Percentiles rank a stretch among this genome's conserved stretches.
Evolutionary conservation across 2,113 vertebrate genomes (phyloP).

Genomic region (Hiodon alosoides): DNA sequence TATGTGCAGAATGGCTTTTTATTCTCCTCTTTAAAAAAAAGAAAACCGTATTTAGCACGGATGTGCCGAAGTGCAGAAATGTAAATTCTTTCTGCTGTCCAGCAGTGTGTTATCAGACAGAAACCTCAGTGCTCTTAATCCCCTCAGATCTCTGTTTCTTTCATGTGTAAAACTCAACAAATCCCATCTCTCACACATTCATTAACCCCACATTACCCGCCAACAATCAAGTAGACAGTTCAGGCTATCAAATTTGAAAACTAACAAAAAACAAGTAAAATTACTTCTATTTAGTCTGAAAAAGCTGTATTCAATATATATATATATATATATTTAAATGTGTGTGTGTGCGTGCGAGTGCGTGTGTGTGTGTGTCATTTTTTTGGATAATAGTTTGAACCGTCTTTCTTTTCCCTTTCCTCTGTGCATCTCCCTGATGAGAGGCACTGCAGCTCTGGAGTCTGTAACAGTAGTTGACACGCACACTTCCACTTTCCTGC

Average conservation of each 20-base stretch:
- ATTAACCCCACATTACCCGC: constrained; percentile 19
- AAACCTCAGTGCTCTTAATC: constrained; percentile 22
- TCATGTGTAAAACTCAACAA: constrained; percentile 23
- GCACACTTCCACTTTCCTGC: too few relatives aligned
- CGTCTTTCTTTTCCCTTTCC: too few relatives aligned
- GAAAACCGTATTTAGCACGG: not conserved
- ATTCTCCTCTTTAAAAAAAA: not conserved
- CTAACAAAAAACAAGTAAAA: not conserved
- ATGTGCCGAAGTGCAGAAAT: constrained; percentile 6
- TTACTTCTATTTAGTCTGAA: too few relatives aligned
- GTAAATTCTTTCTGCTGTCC: constrained; percentile 14
- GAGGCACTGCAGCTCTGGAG: not conserved
- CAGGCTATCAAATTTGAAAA: not conserved
- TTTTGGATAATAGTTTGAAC: too few relatives aligned
- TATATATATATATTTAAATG: not conserved
- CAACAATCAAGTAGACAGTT: not conserved
- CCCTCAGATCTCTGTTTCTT: constrained; percentile 18
- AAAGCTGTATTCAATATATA: too few relatives aligned
- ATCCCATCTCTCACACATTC: constrained; percentile 22
- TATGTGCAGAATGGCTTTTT: not conserved
- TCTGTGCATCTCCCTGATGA: not conserved
- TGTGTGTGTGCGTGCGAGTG: too few relatives aligned
- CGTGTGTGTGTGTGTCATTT: too few relatives aligned
- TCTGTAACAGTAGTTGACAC: too few relatives aligned
- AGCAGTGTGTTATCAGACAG: constrained; percentile 20